Evolutionary conservation across 2,797 vertebrate genomes (phyloP), one percentile per base, ranked within the genome.

Genomic region (Enteromius treurensis): DNA sequence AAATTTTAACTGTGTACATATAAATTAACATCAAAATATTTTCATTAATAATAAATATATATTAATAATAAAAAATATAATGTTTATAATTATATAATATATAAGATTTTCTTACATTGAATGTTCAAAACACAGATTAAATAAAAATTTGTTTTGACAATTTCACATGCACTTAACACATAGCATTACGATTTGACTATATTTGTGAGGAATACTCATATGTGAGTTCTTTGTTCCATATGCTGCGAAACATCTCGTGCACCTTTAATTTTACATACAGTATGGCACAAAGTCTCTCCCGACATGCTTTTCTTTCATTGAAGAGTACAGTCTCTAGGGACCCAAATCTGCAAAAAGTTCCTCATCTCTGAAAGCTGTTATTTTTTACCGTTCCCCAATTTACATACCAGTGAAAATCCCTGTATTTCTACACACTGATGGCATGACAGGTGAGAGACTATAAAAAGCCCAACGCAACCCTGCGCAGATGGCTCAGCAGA

Each of bases 391-490:
- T 70, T 53, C 51, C 15, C 79, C 73, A 91, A 91, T 92, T 93
- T 90, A 88, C 87, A 89, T 91, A 91, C 91, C 85, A 89, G 88
- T 77, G 83, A 88, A 85, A 85, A 85, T n/a, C 80, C 77, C 82
- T 90, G 71, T 79, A 88, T 92, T 88, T 82, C 84, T 85, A 74
- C 37, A 70, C 73, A 67, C 73, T 87, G 62, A 58, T 78, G 88
- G 89, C 88, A 84, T 88, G 83, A 90, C 89, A 92, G 85, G 86
- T 89, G 88, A 90, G 86, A n/a, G 79, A 84, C 83, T 90, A 89
- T 88, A 90, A 92, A 93, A 93, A 91, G 87, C 82, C 62, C 83
- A 86, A 85, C 81, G 85, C 86, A 91, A 88, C 87, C 81, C 71
- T 26, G 89, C 64, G 82, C 91, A 91, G 88, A 90, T 86, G 87